These are phyloP conservation scores for Drosophila nigrodunni DNA, from an alignment of 1,140 invertebrate genomes.

Conservation along the genomic window DNA sequence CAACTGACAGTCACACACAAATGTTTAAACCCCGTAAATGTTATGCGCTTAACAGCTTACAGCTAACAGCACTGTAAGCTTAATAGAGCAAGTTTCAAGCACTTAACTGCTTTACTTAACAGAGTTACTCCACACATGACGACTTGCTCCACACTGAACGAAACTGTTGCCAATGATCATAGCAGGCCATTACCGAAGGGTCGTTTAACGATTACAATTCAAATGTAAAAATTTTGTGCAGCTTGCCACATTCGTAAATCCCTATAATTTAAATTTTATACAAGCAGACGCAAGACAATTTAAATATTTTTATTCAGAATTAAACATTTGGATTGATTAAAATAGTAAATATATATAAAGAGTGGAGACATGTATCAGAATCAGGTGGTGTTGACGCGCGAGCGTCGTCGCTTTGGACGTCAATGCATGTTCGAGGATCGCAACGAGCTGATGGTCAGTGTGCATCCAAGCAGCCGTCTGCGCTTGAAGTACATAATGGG, in stretches of 20 bases:
- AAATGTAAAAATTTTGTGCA: neutral
- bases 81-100: neutral
- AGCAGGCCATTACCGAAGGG: neutral
- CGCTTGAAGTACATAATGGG: conserved; percentile 89
- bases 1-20: conserved; percentile 29
- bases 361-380: conserved; percentile 55
- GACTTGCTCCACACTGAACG: conserved; percentile 14
- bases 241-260: neutral
- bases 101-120: neutral
- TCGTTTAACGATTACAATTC: conserved; percentile 11
- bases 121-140: conserved; percentile 9
- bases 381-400: conserved; percentile 85
- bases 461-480: conserved; percentile 85
- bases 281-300: conserved; percentile 1
- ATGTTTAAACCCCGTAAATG: neutral
- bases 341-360: neutral
- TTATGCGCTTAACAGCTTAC: neutral
- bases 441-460: conserved; percentile 90
- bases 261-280: conserved; percentile 1
- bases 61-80: conserved; percentile 7
- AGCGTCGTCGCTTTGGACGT: conserved; percentile 89
- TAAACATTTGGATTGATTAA: conserved; percentile 2
- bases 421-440: conserved; percentile 90
- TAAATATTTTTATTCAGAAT: neutral
- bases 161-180: neutral